Evolutionary conservation across 1,140 invertebrate species (phyloP), one percentile per base, ranked within the genome.

Genomic region (Eurosta solidaginis): DNA sequence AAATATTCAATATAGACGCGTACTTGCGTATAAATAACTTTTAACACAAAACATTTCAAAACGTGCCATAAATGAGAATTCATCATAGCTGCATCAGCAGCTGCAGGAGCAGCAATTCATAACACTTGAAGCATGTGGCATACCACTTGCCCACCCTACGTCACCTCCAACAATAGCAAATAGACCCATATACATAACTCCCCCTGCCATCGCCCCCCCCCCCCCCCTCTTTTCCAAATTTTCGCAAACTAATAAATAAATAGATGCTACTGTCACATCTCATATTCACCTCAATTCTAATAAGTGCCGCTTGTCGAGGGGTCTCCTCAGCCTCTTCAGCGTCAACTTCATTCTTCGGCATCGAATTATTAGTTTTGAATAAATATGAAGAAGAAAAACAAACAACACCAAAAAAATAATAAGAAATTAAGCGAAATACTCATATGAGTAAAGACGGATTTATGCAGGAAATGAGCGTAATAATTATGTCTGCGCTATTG

Each of bases 311-410:
- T 40, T 40, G 59, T 68, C 59, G 33, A 68, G 22, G 33, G 17
- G 17, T n/a, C n/a, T n/a, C n/a, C n/a, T n/a, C n/a, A n/a, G 5
- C 59, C n/a, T 40, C 54, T 22, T 14, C 54, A 36, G 29, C 54
- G n/a, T n/a, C n/a, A n/a, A n/a, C n/a, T n/a, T n/a, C n/a, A n/a
- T n/a, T n/a, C n/a, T n/a, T n/a, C 7, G 17, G 33, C 59, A 36
- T 40, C 59, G 59, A 68, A 68, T 68, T 68, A 68, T 68, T 68
- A 68, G 59, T 68, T 68, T 68, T 68, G 33, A 36, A 33, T 33
- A 33, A 59, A 59, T 14, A 68, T n/a, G n/a, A n/a, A n/a, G n/a
- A n/a, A n/a, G n/a, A 29, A 29, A 40, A 68, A 68, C 14, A 59
- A 17, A 12, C 25, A 59, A 59, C 27, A 68, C 36, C 33, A 40